These are phyloP conservation scores for Aporophyla lueneburgensis DNA, from an alignment of 2,888 invertebrate species.

Conservation along the genomic window DNA sequence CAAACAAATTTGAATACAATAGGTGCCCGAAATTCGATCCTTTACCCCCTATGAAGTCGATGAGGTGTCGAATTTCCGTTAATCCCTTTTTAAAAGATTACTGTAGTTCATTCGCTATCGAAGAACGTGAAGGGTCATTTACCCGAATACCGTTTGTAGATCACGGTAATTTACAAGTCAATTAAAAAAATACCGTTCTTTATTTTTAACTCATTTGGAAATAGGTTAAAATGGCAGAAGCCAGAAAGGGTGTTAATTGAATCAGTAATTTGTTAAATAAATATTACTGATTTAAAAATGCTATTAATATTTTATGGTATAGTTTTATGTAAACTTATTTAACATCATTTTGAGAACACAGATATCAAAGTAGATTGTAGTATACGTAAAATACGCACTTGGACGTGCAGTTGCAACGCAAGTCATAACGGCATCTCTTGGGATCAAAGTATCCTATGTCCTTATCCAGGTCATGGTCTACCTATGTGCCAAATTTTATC, in stretches of 20 bases:
- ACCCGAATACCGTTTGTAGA: conserved; percentile 28
- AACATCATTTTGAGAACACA: not conserved
- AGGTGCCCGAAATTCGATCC: conserved; percentile 31
- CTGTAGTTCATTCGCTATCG: not conserved
- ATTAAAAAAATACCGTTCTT: conserved; percentile 32
- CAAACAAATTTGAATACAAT: conserved; percentile 30
- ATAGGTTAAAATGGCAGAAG: not conserved
- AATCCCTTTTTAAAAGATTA: conserved; percentile 24
- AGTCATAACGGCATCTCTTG: not conserved
- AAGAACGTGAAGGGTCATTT: conserved; percentile 22
- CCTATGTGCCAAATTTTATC: too few relatives aligned
- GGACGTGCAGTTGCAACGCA: not conserved
- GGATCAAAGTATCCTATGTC: too few relatives aligned
- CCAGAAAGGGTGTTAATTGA: conserved; percentile 23
- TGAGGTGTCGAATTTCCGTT: conserved; percentile 36
- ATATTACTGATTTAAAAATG: not conserved
- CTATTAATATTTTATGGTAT: not conserved
- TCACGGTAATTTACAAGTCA: conserved; percentile 40
- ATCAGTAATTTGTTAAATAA: conserved; percentile 1
- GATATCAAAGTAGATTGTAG: not conserved
- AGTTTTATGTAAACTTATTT: not conserved
- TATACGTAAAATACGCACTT: not conserved
- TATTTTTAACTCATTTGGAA: conserved; percentile 10
- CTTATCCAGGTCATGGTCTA: too few relatives aligned
- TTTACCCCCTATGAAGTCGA: not conserved